phyloP scores from a whole-genome alignment of 2,888 invertebrate species.

The Ganaspis brasiliensis region DNA sequence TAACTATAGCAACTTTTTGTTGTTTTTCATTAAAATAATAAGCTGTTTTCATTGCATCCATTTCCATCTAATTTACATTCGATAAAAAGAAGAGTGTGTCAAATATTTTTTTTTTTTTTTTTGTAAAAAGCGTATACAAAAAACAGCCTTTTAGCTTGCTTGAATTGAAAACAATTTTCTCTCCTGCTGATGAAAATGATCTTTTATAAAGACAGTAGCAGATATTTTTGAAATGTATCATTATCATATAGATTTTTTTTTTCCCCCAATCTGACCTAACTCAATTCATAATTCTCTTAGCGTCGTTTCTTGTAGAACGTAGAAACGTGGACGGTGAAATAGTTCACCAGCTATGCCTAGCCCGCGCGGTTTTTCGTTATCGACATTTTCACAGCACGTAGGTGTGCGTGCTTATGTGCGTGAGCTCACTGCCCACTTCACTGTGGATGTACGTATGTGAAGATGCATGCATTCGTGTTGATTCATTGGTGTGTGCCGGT shows the following conservation, averaged over 20 bases:
- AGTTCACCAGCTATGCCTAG: constrained; percentile 66
- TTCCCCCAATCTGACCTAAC: constrained; percentile 5
- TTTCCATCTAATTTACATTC: too few relatives aligned
- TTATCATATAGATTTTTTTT: neutral
- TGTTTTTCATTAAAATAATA: too few relatives aligned
- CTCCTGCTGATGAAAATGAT: too few relatives aligned
- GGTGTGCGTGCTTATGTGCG: constrained; percentile 62
- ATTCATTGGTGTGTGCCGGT: constrained; percentile 48
- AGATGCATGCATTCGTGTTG: constrained; percentile 42
- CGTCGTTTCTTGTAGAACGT: constrained; percentile 29
- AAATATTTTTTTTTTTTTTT: too few relatives aligned
- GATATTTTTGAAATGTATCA: neutral
- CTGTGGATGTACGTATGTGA: constrained; percentile 55
- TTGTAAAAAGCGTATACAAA: too few relatives aligned
- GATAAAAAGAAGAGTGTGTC: too few relatives aligned
- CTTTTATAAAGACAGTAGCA: too few relatives aligned
- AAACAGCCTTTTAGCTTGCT: too few relatives aligned
- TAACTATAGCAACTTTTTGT: too few relatives aligned
- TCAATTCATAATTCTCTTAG: neutral
- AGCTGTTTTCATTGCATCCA: too few relatives aligned
- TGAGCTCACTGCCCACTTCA: constrained; percentile 57
- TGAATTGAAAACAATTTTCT: too few relatives aligned
- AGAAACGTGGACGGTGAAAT: constrained; percentile 64
- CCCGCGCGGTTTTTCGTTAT: constrained; percentile 79
- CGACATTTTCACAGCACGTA: constrained; percentile 77